phyloP scores from a whole-genome alignment of 2,113 vertebrate species.

The Heteronetta atricapilla region DNA sequence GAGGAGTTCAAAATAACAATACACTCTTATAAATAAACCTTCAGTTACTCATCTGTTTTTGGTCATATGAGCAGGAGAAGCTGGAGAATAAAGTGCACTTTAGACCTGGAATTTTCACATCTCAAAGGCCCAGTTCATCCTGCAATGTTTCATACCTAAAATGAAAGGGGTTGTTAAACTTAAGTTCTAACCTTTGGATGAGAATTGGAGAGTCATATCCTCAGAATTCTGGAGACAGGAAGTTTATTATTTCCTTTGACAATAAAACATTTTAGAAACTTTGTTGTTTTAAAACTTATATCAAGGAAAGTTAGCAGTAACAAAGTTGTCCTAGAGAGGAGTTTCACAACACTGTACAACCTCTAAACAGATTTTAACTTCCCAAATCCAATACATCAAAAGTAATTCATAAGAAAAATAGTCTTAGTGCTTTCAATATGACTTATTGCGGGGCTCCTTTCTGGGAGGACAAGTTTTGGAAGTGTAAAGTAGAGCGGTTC shows the following conservation, averaged over 20 bases:
- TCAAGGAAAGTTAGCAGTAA: not conserved
- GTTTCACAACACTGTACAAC: not conserved
- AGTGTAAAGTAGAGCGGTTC: not conserved
- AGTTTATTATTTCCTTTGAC: not conserved
- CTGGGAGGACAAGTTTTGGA: not conserved
- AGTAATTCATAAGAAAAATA: not conserved
- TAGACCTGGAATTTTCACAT: not conserved
- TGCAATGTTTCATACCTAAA: not conserved
- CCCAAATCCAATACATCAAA: accelerated
- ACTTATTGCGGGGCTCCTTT: not conserved
- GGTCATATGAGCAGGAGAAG: not conserved
- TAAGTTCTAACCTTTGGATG: not conserved
- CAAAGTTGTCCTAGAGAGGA: not conserved
- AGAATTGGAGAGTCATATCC: not conserved
- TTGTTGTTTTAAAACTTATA: not conserved
- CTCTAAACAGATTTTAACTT: not conserved
- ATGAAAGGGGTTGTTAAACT: not conserved
- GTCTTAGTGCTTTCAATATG: not conserved
- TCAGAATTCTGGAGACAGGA: not conserved
- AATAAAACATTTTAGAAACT: not conserved
- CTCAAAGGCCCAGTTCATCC: not conserved
- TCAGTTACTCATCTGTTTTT: not conserved
- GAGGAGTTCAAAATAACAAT: not conserved
- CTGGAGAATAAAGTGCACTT: not conserved
- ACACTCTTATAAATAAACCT: not conserved